phyloP scores from a whole-genome alignment of 2,888 invertebrate species.

The Ecdyonurus torrentis region DNA sequence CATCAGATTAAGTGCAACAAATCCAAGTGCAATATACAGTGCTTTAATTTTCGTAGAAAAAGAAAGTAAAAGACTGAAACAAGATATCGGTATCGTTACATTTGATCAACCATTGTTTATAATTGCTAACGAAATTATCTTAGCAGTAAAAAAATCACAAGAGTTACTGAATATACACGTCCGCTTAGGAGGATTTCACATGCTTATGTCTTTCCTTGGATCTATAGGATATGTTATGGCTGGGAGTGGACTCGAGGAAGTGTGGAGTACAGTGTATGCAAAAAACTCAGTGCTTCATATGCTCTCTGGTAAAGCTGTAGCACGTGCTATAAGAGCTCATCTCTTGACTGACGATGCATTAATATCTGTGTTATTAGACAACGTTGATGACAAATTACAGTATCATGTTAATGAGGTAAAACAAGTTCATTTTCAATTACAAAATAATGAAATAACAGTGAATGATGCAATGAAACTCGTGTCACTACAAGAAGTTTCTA shows the following conservation, averaged over 20 bases:
- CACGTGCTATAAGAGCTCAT: neutral
- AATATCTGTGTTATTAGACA: neutral
- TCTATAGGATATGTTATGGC: neutral
- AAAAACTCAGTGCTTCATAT: neutral
- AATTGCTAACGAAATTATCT: neutral
- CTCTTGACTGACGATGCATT: neutral
- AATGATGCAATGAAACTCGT: neutral
- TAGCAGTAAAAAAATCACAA: neutral
- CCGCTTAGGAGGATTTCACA: neutral
- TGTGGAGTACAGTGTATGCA: neutral
- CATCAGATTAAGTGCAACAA: constrained; percentile 7
- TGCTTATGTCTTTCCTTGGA: neutral
- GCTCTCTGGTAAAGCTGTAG: neutral
- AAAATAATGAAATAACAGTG: neutral
- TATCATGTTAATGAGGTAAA: neutral
- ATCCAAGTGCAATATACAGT: constrained; percentile 8
- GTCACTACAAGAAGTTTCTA: neutral
- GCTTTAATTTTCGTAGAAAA: constrained; percentile 1
- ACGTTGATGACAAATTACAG: no score
- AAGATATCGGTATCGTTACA: neutral
- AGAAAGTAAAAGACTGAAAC: neutral
- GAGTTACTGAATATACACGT: neutral
- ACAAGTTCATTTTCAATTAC: neutral
- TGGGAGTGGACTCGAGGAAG: neutral
- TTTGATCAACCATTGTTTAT: neutral